Evolutionary conservation across 1,140 invertebrate genomes (phyloP).

Genomic region (Drosophila elegans): DNA sequence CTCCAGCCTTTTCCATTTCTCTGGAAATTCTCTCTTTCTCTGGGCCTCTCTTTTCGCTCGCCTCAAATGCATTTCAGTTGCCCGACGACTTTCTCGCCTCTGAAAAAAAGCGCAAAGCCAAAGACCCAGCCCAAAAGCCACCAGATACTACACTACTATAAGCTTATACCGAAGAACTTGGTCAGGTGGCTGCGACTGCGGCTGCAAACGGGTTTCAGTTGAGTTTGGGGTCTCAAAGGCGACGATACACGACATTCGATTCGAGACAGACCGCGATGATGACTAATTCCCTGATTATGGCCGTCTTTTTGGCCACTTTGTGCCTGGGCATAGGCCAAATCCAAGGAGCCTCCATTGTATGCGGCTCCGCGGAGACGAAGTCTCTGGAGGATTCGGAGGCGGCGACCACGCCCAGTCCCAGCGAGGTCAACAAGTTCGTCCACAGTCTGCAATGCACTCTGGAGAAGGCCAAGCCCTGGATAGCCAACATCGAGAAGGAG

Average conservation of each 20-base stretch:
- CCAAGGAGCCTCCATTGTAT: conserved; percentile 55
- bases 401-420: conserved; percentile 41
- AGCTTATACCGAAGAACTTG: conserved; percentile 49
- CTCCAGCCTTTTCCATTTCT: not conserved
- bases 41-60: conserved; percentile 8
- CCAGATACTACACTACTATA: not conserved
- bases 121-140: conserved; percentile 24
- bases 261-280: conserved; percentile 38
- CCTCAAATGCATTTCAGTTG: conserved; percentile 51
- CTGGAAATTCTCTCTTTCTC: conserved; percentile 1
- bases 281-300: conserved; percentile 32
- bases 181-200: conserved; percentile 43
- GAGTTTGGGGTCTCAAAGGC: conserved; percentile 53
- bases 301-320: conserved; percentile 17
- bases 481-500: conserved; percentile 73
- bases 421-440: conserved; percentile 72
- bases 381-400: conserved; percentile 4
- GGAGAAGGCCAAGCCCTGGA: conserved; percentile 77
- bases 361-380: conserved; percentile 40
- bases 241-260: conserved; percentile 20
- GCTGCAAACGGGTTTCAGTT: conserved; percentile 75
- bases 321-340: conserved; percentile 25
- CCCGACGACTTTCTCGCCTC: conserved; percentile 66
- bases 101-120: conserved; percentile 1
- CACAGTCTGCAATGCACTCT: conserved; percentile 70